Base-by-base conservation (phyloP, 2,888 invertebrate species). In the Amblyjoppa fuscipennis region DNA sequence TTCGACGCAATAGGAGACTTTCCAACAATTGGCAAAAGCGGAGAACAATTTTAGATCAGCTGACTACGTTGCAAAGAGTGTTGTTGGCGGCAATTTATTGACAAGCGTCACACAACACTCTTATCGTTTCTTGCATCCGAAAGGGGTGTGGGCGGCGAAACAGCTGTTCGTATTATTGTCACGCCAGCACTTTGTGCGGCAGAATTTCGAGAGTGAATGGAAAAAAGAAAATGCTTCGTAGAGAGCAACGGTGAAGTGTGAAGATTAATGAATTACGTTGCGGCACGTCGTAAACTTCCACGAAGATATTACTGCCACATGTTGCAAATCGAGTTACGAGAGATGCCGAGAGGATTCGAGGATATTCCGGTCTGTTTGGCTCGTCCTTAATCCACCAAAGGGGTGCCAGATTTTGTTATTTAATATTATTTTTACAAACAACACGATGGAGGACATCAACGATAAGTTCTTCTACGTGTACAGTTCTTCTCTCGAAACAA, bases 381-480 rank as follows among this genome's bases (percentile, higher is more conserved):
- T 25, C 59, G 59, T 28, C 59, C 45, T 45, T 45, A 25, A 25
- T 59, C 25, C 25, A 1, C 59, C 5, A 28, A 25, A 11, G 28
- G 59, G 3, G 3, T 13, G 45, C 45, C 45, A 45, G 45, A 45
- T 25, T 28, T 7, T 59, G 9, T 25, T 25, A 1, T 56, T 3
- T 56, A 11, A 25, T 11, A 7, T 59, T 20, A 20, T 9, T 59
- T 3, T 11, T 25, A 11, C 11, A 4, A 59, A 9, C 61, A 49
- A 49, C 9, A 83, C 20, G 20, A 97, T 97, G 97, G 96, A 97
- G 92, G 96, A 96, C 90, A 95, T 96, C 85, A 97, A 96, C 90
- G 97, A 97, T 94, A 97, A 97, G 93, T 98, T 98, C 94, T 96
- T 97, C 92, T 98, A 97, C 93, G 97, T 98, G 38, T 98, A 98